A percentile compares a stretch with the other conserved stretches of the same genome.
phyloP scores from a whole-genome alignment of 2,113 vertebrate species.

The Thamnaconus septentrionalis region DNA sequence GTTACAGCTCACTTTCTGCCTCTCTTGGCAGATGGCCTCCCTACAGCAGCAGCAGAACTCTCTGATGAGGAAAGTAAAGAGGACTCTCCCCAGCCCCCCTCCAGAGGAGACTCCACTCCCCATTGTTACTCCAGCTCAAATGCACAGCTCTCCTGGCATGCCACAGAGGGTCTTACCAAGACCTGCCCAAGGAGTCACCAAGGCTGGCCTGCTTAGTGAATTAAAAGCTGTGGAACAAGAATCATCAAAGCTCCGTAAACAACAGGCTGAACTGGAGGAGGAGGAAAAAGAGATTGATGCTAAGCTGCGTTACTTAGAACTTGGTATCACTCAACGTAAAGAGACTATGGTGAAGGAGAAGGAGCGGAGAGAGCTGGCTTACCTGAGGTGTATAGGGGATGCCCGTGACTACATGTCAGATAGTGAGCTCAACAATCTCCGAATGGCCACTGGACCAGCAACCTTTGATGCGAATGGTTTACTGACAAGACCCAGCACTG shows the following conservation, averaged over 20 bases:
- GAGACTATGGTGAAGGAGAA: slow-evolving; percentile 93
- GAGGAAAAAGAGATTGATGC: slow-evolving; percentile 99
- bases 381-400: slow-evolving; percentile 86
- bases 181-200: slow-evolving; percentile 82
- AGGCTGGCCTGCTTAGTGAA: slow-evolving; percentile 91
- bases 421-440: slow-evolving; percentile 93
- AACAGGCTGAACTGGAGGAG: slow-evolving; percentile 96
- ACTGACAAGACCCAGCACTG: slow-evolving; percentile 77
- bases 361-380: slow-evolving; percentile 85
- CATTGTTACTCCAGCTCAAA: slow-evolving; percentile 88
- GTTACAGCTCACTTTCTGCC: slow-evolving; percentile 58
- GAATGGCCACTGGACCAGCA: slow-evolving; percentile 76
- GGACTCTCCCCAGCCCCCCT: slow-evolving; percentile 95
- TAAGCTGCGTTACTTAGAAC: slow-evolving; percentile 93
- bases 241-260: slow-evolving; percentile 95
- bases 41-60: slow-evolving; percentile 92
- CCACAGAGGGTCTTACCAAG: slow-evolving; percentile 81
- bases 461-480: slow-evolving; percentile 79
- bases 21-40: slow-evolving; percentile 82
- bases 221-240: slow-evolving; percentile 96
- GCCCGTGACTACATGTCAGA: slow-evolving; percentile 94
- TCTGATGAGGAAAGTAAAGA: slow-evolving; percentile 96
- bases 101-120: slow-evolving; percentile 90
- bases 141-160: slow-evolving; percentile 86
- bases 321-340: slow-evolving; percentile 95